Percentiles rank a stretch among this genome's conserved stretches.
Conservation (phyloP, 2,113 vertebrate species). For the Pituophis catenifer region DNA sequence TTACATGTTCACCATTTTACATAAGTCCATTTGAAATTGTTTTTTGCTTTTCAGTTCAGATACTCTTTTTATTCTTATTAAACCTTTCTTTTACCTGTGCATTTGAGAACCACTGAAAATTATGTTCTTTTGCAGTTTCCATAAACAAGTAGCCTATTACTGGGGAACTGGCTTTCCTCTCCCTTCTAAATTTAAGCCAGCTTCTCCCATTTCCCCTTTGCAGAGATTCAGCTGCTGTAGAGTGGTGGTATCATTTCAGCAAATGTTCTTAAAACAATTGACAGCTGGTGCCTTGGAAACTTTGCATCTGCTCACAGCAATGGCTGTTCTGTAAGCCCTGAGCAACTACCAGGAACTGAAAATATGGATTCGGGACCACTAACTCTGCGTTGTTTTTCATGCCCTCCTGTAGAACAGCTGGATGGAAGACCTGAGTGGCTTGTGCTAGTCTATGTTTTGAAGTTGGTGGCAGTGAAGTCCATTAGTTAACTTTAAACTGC, state of each 20-base stretch:
- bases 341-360: not conserved
- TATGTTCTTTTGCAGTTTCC: not conserved
- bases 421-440: not conserved
- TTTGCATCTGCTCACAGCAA: not conserved
- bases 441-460: not conserved
- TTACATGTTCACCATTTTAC: not conserved
- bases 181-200: not conserved
- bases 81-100: not conserved
- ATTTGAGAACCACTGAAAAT: not conserved
- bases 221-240: not conserved
- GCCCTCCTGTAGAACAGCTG: not conserved
- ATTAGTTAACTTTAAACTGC: not conserved
- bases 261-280: not conserved
- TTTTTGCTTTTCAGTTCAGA: not conserved
- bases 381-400: not conserved
- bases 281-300: not conserved
- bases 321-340: not conserved
- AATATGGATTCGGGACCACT: not conserved
- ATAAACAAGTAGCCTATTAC: not conserved
- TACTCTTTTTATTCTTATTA: not conserved
- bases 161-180: not conserved
- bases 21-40: not conserved
- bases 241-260: not conserved
- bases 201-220: not conserved
- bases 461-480: not conserved